Evolutionary conservation across 2,113 vertebrate genomes (phyloP).

Genomic region (Chauna torquata): DNA sequence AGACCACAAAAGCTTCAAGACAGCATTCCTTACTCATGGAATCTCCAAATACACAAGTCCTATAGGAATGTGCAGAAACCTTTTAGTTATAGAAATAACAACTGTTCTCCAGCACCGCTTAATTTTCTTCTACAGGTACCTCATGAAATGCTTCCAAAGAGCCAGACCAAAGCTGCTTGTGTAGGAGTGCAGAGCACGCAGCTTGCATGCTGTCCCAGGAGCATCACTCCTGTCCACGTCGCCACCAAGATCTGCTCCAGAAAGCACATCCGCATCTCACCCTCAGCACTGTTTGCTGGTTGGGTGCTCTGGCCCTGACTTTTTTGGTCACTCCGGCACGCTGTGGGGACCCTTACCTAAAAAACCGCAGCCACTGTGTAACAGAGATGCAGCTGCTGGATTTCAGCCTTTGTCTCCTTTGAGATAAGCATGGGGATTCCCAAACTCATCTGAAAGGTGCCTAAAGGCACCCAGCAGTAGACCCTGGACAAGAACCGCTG

Average conservation of each 20-base stretch:
- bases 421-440: background rate
- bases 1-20: background rate
- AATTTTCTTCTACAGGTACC: background rate
- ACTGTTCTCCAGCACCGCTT: background rate
- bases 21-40: background rate
- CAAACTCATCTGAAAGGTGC: background rate
- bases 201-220: background rate
- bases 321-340: background rate
- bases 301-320: background rate
- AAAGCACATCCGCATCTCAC: fast-evolving
- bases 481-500: background rate
- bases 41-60: background rate
- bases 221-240: background rate
- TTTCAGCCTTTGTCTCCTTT: background rate
- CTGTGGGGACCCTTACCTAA: background rate
- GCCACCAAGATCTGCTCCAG: background rate
- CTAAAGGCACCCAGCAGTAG: background rate
- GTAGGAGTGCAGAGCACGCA: background rate
- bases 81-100: background rate
- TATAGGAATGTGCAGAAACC: background rate
- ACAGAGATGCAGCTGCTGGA: background rate
- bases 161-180: background rate
- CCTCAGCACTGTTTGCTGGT: background rate
- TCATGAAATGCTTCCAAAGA: background rate
- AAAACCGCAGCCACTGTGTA: fast-evolving